Percentiles rank a stretch among this genome's conserved stretches.
Conservation (phyloP, 2,888 invertebrate species). For the Harpalus rufipes region DNA sequence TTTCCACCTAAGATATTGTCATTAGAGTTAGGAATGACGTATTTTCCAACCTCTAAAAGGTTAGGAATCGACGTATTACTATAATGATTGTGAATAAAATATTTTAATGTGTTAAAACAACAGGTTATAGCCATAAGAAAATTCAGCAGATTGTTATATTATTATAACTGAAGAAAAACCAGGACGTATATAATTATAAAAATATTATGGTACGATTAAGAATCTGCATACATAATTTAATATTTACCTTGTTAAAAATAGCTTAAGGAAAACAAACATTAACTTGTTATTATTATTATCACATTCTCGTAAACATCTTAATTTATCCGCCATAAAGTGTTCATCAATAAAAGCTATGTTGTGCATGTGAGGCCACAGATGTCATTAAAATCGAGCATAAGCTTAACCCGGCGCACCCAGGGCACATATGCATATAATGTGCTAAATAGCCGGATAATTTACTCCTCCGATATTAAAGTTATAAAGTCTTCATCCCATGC, state of each 20-base stretch:
- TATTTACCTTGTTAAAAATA: not conserved
- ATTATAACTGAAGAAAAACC: no score
- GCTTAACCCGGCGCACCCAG: conserved; percentile 18
- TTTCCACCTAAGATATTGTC: no score
- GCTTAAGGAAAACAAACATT: not conserved
- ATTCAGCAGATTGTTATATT: no score
- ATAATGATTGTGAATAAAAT: no score
- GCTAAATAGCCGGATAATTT: conserved; percentile 56
- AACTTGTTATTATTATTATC: not conserved
- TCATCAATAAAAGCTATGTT: conserved; percentile 34
- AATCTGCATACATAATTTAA: not conserved
- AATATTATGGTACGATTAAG: not conserved
- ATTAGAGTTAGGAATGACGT: no score
- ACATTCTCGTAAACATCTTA: not conserved
- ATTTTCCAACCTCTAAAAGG: no score
- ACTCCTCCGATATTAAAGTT: conserved; percentile 60
- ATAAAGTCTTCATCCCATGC: conserved; percentile 42
- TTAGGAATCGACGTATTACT: no score
- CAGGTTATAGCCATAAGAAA: no score
- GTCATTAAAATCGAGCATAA: conserved; percentile 54
- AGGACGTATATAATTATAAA: not conserved
- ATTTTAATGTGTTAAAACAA: no score
- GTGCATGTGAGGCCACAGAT: conserved; percentile 51
- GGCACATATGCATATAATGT: conserved; percentile 50
- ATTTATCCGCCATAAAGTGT: not conserved